phyloP scores from a whole-genome alignment of 2,113 vertebrate genomes.

The Bostrychus sinensis region DNA sequence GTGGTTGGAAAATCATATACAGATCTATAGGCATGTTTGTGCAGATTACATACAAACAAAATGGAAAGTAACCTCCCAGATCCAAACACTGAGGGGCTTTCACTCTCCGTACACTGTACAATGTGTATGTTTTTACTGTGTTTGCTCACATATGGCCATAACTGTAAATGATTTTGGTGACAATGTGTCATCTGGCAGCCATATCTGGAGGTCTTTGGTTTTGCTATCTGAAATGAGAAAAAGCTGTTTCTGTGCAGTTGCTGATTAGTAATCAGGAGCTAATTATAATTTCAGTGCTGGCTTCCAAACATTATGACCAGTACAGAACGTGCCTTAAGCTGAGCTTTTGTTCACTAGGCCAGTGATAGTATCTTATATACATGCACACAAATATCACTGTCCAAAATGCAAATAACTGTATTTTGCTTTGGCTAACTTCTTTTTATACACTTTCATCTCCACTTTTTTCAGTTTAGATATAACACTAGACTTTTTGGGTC shows the following conservation, averaged over 20 bases:
- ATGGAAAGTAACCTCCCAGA: conserved; percentile 9
- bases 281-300: not conserved
- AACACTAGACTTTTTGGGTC: no score
- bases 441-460: no score
- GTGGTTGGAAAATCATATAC: not conserved
- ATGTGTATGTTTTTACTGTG: conserved; percentile 1
- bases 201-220: conserved; percentile 1
- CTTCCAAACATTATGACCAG: conserved; percentile 1
- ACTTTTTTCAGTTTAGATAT: no score
- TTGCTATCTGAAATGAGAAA: conserved; percentile 8
- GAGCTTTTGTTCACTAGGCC: not conserved
- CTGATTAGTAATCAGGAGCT: not conserved
- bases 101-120: not conserved
- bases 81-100: conserved; percentile 4
- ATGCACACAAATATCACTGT: no score
- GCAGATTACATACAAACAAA: conserved; percentile 10
- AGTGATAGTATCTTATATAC: not conserved
- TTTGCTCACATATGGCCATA: conserved; percentile 10
- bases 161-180: conserved; percentile 13
- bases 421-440: no score
- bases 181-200: conserved; percentile 29
- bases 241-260: conserved; percentile 5
- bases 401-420: no score
- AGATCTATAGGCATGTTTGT: conserved; percentile 9
- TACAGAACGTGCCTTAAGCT: not conserved